Conservation (phyloP, 2,113 vertebrate species). For the Anthoscopus minutus region DNA sequence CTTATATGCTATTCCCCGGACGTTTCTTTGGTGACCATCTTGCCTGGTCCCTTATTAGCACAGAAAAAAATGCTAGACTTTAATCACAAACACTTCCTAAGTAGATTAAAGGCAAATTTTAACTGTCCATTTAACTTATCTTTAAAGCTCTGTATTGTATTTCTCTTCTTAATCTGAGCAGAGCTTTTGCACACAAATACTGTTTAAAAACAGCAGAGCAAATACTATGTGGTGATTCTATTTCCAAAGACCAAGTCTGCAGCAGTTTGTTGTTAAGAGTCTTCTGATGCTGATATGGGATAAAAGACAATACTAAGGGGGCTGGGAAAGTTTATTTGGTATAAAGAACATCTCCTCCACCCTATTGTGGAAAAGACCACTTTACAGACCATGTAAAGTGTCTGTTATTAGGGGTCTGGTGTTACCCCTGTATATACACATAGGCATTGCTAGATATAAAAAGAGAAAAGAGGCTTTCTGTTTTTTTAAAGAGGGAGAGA, state of each 20-base stretch:
- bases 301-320: not conserved
- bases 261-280: not conserved
- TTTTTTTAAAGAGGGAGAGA: not conserved
- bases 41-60: not conserved
- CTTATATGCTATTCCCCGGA: not conserved
- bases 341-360: not conserved
- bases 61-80: not conserved
- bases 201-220: not conserved
- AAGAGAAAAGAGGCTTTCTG: not conserved
- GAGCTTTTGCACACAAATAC: not conserved
- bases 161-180: constrained; percentile 1
- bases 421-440: not conserved
- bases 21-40: not conserved
- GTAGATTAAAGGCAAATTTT: constrained; percentile 19
- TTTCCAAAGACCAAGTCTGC: not conserved
- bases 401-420: not conserved
- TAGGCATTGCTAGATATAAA: not conserved
- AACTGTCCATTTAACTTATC: constrained; percentile 11
- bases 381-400: not conserved
- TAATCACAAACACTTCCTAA: constrained; percentile 16
- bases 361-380: not conserved
- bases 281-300: not conserved
- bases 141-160: not conserved
- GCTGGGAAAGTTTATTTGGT: not conserved
- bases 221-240: not conserved